A percentile compares a stretch with the other conserved stretches of the same genome.
Conservation (phyloP, 2,113 vertebrate species). For the Chamaetylas fuelleborni region DNA sequence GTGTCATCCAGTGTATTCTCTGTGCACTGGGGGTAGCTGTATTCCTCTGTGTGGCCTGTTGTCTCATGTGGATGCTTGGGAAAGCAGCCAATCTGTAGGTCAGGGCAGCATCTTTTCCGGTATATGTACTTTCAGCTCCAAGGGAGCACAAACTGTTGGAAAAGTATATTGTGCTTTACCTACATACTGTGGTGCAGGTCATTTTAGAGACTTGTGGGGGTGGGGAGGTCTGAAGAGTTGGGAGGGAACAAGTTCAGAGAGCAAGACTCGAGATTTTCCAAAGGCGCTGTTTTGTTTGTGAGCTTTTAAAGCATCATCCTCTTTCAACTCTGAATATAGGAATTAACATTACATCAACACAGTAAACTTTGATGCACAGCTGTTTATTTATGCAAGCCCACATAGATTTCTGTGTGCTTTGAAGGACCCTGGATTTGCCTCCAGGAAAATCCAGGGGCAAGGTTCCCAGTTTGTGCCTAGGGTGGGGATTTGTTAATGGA, state of each 20-base stretch:
- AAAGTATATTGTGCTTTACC: not conserved
- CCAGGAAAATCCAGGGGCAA: not conserved
- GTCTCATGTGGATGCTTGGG: not conserved
- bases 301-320: not conserved
- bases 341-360: not conserved
- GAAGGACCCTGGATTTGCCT: not conserved
- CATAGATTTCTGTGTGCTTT: not conserved
- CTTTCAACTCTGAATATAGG: not conserved
- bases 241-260: not conserved
- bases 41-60: not conserved
- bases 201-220: accelerated
- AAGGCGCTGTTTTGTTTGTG: not conserved
- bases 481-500: not conserved
- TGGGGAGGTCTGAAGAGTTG: not conserved
- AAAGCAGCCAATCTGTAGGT: not conserved
- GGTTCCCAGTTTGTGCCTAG: not conserved
- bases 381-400: not conserved
- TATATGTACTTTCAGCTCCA: not conserved
- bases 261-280: not conserved
- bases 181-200: not conserved
- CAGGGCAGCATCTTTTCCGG: not conserved
- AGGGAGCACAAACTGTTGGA: not conserved
- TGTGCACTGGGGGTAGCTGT: accelerated
- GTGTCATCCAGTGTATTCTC: no score
- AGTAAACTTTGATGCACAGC: not conserved